These are phyloP conservation scores for Cotesia typhae DNA, from an alignment of 1,140 invertebrate species.

Conservation along the genomic window DNA sequence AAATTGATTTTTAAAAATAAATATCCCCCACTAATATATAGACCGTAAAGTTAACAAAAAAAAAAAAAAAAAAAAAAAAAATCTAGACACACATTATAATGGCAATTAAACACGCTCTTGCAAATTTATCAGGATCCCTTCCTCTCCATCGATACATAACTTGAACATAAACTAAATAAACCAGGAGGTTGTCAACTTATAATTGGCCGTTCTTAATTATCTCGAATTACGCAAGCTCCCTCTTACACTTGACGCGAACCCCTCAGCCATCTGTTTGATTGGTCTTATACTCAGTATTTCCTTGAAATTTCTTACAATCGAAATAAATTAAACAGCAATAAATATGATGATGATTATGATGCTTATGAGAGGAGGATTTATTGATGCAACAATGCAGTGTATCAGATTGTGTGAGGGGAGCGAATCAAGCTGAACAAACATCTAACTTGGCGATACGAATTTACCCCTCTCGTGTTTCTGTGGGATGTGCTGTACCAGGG, in stretches of 20 bases:
- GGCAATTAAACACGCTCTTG: background rate
- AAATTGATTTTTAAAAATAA: no score
- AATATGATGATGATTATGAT: background rate
- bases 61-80: no score
- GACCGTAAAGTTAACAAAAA: no score
- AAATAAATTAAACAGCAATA: background rate
- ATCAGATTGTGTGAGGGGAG: conserved; percentile 45
- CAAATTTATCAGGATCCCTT: background rate
- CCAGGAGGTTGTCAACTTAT: conserved; percentile 50
- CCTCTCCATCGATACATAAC: background rate
- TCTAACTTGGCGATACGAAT: conserved; percentile 63
- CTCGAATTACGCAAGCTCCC: conserved; percentile 43
- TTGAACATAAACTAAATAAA: conserved; percentile 19
- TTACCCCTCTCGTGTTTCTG: conserved; percentile 36
- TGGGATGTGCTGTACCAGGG: conserved; percentile 23
- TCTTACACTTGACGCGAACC: conserved; percentile 13
- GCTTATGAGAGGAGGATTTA: no score
- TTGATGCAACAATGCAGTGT: conserved; percentile 35
- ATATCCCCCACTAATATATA: no score
- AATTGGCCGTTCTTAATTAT: conserved; percentile 53
- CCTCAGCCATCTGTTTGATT: conserved; percentile 36
- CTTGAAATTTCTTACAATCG: no score
- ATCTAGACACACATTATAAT: no score
- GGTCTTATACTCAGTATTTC: background rate
- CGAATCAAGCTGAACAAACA: conserved; percentile 67